Percentiles rank a stretch among this genome's conserved stretches.
phyloP scores from a whole-genome alignment of 2,113 vertebrate genomes.

The Capreolus pygargus region DNA sequence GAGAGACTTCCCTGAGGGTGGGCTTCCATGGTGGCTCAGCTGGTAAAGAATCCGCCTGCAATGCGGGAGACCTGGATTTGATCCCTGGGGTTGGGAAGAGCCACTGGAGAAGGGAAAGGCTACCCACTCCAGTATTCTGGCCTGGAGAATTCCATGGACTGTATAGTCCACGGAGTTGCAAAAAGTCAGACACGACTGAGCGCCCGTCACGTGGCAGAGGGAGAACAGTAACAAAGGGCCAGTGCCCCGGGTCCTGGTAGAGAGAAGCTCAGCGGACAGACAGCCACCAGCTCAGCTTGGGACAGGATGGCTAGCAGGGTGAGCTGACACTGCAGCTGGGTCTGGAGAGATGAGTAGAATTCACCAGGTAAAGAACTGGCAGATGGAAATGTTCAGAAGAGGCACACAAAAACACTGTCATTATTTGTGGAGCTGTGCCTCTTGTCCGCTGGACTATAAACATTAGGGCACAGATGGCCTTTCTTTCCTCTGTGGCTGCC shows the following conservation, averaged over 20 bases:
- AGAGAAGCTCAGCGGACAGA: not conserved
- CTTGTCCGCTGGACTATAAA: not conserved
- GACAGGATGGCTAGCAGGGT: not conserved
- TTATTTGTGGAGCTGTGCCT: not conserved
- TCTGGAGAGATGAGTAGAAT: not conserved
- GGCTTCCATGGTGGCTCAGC: not conserved
- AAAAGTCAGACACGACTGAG: not conserved
- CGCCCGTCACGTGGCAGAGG: not conserved
- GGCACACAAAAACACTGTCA: not conserved
- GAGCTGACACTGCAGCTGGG: not conserved
- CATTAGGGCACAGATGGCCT: not conserved
- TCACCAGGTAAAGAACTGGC: not conserved
- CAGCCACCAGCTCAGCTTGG: not conserved
- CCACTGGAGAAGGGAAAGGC: not conserved
- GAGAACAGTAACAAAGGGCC: not conserved
- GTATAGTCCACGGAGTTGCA: not conserved
- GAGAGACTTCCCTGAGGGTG: not conserved
- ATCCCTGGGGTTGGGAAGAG: not conserved
- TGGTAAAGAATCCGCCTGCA: not conserved
- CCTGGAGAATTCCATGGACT: not conserved
- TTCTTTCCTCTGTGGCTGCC: not conserved
- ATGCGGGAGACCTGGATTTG: not conserved
- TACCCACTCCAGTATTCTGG: not conserved
- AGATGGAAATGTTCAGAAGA: not conserved
- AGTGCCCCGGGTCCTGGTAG: not conserved